phyloP scores from a whole-genome alignment of 2,113 vertebrate species.

The Ctenodactylus gundi region DNA sequence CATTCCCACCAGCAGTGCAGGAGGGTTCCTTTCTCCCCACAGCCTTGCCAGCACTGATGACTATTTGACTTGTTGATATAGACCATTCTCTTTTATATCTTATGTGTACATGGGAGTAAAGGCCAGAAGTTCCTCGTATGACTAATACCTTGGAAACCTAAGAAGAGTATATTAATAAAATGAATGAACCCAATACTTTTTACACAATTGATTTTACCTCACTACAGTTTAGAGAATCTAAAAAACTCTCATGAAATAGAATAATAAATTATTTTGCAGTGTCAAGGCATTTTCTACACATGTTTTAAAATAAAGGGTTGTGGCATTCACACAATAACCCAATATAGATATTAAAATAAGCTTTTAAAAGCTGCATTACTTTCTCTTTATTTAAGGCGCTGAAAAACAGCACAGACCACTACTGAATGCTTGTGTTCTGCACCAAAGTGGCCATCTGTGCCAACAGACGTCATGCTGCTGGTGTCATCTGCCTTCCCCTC shows the following conservation, averaged over 20 bases:
- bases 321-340: background rate
- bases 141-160: too few relatives aligned
- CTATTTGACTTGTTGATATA: too few relatives aligned
- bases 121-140: too few relatives aligned
- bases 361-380: background rate
- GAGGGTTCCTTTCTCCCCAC: too few relatives aligned
- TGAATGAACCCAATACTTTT: background rate
- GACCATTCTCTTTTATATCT: too few relatives aligned
- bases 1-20: too few relatives aligned
- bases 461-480: rapidly evolving
- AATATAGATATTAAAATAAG: background rate
- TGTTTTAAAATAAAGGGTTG: background rate
- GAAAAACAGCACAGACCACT: background rate
- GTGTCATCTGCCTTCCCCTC: background rate
- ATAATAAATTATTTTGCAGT: background rate
- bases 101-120: too few relatives aligned
- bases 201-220: background rate
- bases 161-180: background rate
- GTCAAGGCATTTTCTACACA: background rate
- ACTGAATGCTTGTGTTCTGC: background rate
- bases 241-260: background rate
- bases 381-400: background rate
- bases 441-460: background rate
- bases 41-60: too few relatives aligned
- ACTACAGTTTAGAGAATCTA: background rate